phyloP scores from a whole-genome alignment of 2,797 vertebrate genomes.

The Sternotherus odoratus region DNA sequence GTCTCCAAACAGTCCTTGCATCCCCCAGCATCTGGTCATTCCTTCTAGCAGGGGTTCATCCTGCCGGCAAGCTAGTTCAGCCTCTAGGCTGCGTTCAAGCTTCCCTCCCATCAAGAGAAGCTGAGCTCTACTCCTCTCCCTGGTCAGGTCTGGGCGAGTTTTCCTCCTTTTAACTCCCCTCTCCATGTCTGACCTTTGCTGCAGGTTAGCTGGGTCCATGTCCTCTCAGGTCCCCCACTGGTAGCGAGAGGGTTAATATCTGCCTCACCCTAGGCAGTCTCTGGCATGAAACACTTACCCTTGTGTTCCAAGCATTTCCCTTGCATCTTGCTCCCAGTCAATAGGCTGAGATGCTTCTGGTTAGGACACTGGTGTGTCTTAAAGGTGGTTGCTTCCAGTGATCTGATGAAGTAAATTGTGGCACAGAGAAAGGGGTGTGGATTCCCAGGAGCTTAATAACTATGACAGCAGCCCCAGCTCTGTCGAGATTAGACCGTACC shows the following conservation, averaged over 20 bases:
- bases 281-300: neutral
- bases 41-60: neutral
- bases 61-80: neutral
- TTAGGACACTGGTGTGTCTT: neutral
- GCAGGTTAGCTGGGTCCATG: neutral
- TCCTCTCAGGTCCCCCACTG: too few relatives aligned
- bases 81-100: neutral
- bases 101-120: neutral
- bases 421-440: neutral
- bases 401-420: neutral
- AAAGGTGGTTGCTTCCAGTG: neutral
- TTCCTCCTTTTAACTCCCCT: neutral
- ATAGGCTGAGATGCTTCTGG: neutral
- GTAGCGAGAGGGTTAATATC: too few relatives aligned
- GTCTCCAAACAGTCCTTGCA: neutral
- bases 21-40: neutral
- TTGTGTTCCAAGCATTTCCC: neutral
- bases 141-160: neutral
- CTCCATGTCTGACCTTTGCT: neutral
- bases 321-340: neutral
- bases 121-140: neutral
- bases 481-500: neutral
- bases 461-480: neutral
- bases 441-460: neutral
- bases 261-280: neutral